phyloP scores from a whole-genome alignment of 2,113 vertebrate genomes.

The Microtus ochrogaster region DNA sequence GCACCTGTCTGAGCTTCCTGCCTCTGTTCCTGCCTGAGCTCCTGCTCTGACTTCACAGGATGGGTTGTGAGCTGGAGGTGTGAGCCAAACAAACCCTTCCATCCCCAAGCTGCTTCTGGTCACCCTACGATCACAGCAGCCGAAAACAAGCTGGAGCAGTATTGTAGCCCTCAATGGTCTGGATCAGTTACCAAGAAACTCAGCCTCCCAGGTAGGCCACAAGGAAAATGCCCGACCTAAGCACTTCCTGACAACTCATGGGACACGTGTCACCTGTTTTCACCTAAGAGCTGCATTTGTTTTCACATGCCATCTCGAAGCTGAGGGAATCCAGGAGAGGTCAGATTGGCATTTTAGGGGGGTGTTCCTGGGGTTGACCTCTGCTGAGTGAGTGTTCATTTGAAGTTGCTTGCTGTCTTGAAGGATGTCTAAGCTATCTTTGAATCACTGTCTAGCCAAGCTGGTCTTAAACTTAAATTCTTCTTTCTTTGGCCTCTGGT shows the following conservation, averaged over 20 bases:
- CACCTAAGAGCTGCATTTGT: not conserved
- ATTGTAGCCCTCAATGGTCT: not conserved
- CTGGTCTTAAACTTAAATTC: not conserved
- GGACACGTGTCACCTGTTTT: not conserved
- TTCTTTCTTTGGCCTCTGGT: not conserved
- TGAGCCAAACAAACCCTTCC: not conserved
- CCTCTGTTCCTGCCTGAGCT: not conserved
- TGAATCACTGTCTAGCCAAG: not conserved
- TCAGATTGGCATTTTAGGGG: not conserved
- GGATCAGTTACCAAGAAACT: constrained; percentile 15
- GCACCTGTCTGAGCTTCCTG: not conserved
- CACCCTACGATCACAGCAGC: not conserved
- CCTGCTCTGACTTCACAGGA: not conserved
- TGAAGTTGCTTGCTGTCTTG: not conserved
- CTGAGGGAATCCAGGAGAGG: not conserved
- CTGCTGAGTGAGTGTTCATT: not conserved
- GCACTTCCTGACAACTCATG: not conserved
- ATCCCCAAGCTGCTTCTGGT: not conserved
- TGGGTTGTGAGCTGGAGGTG: not conserved
- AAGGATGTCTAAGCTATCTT: not conserved
- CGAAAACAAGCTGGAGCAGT: not conserved
- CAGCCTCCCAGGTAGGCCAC: not conserved
- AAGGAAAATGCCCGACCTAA: constrained; percentile 40
- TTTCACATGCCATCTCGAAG: not conserved
- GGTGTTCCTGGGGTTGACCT: not conserved